Evolutionary conservation across 2,888 invertebrate species (phyloP).

Genomic region (Trilocha varians): DNA sequence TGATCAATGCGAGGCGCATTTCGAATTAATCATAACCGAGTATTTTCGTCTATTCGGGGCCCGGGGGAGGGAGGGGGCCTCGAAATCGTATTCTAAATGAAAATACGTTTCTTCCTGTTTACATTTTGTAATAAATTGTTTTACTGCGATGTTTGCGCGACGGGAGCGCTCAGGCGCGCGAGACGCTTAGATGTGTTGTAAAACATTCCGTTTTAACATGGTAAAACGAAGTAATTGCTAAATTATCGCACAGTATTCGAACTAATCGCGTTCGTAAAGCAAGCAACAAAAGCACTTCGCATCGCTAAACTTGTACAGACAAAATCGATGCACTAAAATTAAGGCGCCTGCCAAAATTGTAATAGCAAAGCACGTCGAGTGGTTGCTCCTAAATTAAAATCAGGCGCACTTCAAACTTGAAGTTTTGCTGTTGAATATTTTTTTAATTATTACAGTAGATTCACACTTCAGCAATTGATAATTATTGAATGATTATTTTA

Average conservation of each 20-base stretch:
- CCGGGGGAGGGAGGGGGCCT: conserved; percentile 36
- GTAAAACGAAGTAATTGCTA: background rate
- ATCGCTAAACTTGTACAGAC: background rate
- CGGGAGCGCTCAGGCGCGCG: conserved; percentile 14
- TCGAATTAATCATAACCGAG: conserved; percentile 73
- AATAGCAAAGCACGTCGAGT: conserved; percentile 15
- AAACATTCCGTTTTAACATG: background rate
- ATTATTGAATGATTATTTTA: too few relatives aligned
- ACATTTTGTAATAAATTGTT: conserved; percentile 74
- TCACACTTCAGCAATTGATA: too few relatives aligned
- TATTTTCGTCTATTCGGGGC: conserved; percentile 67
- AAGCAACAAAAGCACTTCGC: background rate
- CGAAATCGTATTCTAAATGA: conserved; percentile 72
- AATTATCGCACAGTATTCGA: background rate
- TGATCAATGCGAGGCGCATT: conserved; percentile 73
- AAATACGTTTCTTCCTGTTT: conserved; percentile 72
- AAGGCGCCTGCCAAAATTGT: conserved; percentile 17
- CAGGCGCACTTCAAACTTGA: conserved; percentile 7
- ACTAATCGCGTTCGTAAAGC: background rate
- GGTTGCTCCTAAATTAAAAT: conserved; percentile 12
- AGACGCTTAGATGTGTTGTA: background rate
- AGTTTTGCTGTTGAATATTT: background rate
- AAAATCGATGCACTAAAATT: conserved; percentile 5
- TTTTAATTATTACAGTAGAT: too few relatives aligned
- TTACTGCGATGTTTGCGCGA: conserved; percentile 58